Conservation (phyloP, 2,113 vertebrate species). For the Saguinus imperator region DNA sequence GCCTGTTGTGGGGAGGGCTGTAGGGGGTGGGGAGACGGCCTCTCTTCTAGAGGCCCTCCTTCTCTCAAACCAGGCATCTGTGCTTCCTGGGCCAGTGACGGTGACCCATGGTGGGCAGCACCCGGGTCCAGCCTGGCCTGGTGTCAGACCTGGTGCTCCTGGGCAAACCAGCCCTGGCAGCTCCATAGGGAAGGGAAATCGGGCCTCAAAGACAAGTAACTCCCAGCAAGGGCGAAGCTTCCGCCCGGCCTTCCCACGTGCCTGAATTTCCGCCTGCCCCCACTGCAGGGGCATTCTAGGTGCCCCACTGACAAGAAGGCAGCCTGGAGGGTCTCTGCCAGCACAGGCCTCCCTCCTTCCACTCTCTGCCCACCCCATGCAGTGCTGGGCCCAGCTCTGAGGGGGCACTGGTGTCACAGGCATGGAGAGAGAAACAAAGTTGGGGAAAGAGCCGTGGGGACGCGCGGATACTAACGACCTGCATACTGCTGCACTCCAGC, state of each 20-base stretch:
- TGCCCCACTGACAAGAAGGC: not conserved
- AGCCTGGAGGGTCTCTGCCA: not conserved
- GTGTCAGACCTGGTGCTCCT: not conserved
- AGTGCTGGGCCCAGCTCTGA: not conserved
- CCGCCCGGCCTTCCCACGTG: not conserved
- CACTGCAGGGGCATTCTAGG: not conserved
- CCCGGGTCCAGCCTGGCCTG: not conserved
- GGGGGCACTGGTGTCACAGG: not conserved
- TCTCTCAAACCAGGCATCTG: not conserved
- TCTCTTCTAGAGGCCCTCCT: not conserved
- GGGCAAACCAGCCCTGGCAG: not conserved
- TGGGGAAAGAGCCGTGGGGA: constrained; percentile 78
- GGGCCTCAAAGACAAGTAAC: not conserved
- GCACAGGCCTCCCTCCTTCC: not conserved
- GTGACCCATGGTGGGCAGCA: not conserved
- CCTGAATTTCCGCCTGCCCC: not conserved
- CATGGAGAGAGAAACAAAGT: not conserved
- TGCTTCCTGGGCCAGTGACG: not conserved
- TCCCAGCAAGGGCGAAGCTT: not conserved
- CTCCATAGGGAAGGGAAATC: not conserved
- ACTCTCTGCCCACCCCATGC: no score
- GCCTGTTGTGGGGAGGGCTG: not conserved
- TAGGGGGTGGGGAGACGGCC: not conserved
- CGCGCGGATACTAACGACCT: constrained; percentile 96
- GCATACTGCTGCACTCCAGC: constrained; percentile 99